Base-by-base conservation (phyloP, 2,888 invertebrate species). In the Frankliniella fusca region DNA sequence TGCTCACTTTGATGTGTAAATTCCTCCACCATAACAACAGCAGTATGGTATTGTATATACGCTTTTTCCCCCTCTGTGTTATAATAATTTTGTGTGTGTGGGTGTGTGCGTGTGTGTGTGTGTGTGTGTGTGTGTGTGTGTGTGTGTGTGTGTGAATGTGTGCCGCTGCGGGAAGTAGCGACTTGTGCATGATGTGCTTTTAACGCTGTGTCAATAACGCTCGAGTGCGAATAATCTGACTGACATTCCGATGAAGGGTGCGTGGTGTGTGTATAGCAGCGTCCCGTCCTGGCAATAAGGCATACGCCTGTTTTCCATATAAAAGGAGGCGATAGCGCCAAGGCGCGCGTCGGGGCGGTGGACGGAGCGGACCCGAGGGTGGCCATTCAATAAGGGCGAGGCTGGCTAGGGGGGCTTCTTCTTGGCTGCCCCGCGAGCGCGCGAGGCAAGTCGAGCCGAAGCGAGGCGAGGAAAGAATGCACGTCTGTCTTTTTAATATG, bases 181-280 rank as follows among this genome's bases (percentile, higher is more conserved):
- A 38, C 38, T 38, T 38, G 3, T 38, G 38, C 38, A 38, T 38
- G 38, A 38, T 38, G 38, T 38, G 38, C 38, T 38, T 38, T 38
- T 38, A 38, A 38, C 38, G 38, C 38, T 38, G 38, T 76, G 70
- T 76, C 70, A 27, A 76, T 76, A 27, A 12, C 70, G n/a, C 54
- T 54, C 15, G 61, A 18, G 23, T 27, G 70, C 70, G 70, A 76
- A 76, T 76, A 61, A 61, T 61, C 61, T 61, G 18, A 7, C 20
- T n/a, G 70, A 76, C 27, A 76, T 76, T 76, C 70, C 54, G 54
- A 20, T 27, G 70, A 76, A 76, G 70, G 70, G 70, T 76, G 70
- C 27, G n/a, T 23, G 27, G 23, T 27, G 23, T 76, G 70, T 23
- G 23, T 12, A n/a, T 23, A 27, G 20, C 65, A 20, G 20, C 70